Base-by-base conservation (phyloP, 1,140 invertebrate genomes). In the Bactericera cockerelli region DNA sequence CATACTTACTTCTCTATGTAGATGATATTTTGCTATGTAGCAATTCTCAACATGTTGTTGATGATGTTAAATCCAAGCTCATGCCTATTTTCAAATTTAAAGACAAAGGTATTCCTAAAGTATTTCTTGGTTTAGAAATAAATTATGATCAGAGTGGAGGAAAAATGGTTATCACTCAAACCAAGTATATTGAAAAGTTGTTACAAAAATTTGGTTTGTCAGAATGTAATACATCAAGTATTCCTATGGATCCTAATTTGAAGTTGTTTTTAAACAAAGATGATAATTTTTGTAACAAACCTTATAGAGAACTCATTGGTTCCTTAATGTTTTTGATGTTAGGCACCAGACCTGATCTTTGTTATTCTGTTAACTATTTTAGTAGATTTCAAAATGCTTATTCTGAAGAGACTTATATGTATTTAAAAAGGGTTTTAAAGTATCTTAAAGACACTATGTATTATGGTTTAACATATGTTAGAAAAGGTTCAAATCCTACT, bases 1-100 rank as follows among this genome's bases (percentile, higher is more conserved):
- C 59, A 1, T 58, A 42, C 57, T 38, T 71, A 38, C 58, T 68
- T 39, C 22, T 69, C 8, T 71, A 70, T 68, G 70, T 71, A 8
- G 70, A 72, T 62, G 69, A 72, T 67, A 24, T 70, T 8, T 61
- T 71, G 19, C 60, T 70, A 31, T 60, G 63, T 63, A 60, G 65
- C 14, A 59, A 42, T 42, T 63, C 64, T 65, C 38, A 65, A 56
- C 58, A 55, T 38, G 6, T 64, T 25, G 54, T 70, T 22, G 24
- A 14, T 58, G 16, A 67, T 0, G 49, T 71, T 26, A 70, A 70
- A 61, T 11, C 8, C 21, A 14, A 65, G 36, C 64, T 72, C 61
- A 64, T 64, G 39, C 64, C 62, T 22, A 64, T 69, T 65, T 72
- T 71, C 67, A 66, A 70, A 61, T 68, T 72, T 64, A 70, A 69